Evolutionary conservation across 2,888 invertebrate genomes (phyloP), one percentile per base, ranked within the genome.

Genomic region (Polydrusus pterygomalis): DNA sequence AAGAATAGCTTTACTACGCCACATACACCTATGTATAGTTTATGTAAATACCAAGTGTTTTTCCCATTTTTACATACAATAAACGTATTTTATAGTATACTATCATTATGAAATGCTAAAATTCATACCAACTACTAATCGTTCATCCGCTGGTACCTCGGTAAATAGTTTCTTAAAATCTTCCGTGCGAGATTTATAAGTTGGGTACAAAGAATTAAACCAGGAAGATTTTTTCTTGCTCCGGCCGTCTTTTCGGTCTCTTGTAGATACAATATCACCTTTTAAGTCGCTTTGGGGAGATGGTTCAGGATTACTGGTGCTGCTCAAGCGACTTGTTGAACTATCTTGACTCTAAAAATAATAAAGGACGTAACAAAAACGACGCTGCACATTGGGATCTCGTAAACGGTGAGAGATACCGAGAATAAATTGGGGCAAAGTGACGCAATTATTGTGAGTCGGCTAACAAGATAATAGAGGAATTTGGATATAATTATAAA

Each of bases 121-220:
- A 15, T 45, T 45, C 92, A 90, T 87, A 97, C 97, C 98, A 82
- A 97, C 97, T 86, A 98, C 94, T 80, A 98, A 92, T 82, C 97
- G 90, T 87, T 98, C 97, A 83, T 97, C 96, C 77, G 93, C 92
- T 0, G 97, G 97, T 79, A 98, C 91, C 75, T 96, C 96, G 87
- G 96, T 96, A 88, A 98, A 98, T 78, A 97, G 92, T 84, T 94
- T 91, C 85, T 95, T 96, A 87, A 97, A 98, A 88, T 98, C 97
- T 83, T 96, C 96, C 5, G 95, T 95, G 81, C 96, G 91, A 77
- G 96, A 96, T 89, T 98, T 98, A 87, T 98, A 98, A 0, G 96
- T 97, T 45, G 98, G 97, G 88, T 95, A 95, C 49, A 96, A 90
- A 5, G 94, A 91, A 88, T 93, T 95, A 87, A 95, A 96, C 95